phyloP scores from a whole-genome alignment of 92 coral and sea anemone species.

The Pocillopora meandrina region DNA sequence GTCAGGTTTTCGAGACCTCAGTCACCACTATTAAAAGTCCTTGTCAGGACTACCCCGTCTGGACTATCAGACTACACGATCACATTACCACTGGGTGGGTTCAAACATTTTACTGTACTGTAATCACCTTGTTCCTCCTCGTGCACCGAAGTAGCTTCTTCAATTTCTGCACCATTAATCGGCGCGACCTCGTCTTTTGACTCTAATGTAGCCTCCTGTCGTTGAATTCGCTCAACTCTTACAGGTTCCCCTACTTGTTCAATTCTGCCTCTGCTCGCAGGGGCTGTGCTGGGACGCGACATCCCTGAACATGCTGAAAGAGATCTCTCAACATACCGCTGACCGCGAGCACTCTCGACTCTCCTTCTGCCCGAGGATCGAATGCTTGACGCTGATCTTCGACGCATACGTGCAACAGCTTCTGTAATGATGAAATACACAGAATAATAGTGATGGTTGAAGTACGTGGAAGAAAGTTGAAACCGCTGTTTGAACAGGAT shows the following conservation, averaged over 20 bases:
- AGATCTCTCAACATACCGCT: constrained; percentile 82
- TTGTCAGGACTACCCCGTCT: too few species aligned
- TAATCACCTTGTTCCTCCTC: constrained; percentile 9
- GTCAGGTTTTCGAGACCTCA: too few species aligned
- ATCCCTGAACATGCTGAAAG: constrained; percentile 80
- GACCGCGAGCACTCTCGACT: constrained; percentile 82
- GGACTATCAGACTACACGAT: too few species aligned
- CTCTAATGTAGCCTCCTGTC: constrained; percentile 16
- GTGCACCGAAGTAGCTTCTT: constrained; percentile 7
- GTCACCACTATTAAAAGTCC: too few species aligned
- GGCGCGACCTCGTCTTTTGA: background rate
- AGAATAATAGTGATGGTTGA: background rate
- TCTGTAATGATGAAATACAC: constrained; percentile 32
- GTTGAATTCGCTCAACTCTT: constrained; percentile 16
- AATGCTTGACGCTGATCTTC: constrained; percentile 66
- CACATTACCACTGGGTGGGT: too few species aligned
- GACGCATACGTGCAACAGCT: constrained; percentile 80
- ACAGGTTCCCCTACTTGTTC: constrained; percentile 15
- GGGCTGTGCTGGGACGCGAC: constrained; percentile 72
- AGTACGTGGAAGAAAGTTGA: background rate
- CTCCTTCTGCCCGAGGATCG: constrained; percentile 84
- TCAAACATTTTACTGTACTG: background rate
- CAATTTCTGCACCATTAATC: constrained; percentile 3
- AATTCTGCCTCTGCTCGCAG: constrained; percentile 22
- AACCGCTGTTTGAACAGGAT: background rate